Base-by-base conservation (phyloP, 2,888 invertebrate species). In the Drosophila pegasa region DNA sequence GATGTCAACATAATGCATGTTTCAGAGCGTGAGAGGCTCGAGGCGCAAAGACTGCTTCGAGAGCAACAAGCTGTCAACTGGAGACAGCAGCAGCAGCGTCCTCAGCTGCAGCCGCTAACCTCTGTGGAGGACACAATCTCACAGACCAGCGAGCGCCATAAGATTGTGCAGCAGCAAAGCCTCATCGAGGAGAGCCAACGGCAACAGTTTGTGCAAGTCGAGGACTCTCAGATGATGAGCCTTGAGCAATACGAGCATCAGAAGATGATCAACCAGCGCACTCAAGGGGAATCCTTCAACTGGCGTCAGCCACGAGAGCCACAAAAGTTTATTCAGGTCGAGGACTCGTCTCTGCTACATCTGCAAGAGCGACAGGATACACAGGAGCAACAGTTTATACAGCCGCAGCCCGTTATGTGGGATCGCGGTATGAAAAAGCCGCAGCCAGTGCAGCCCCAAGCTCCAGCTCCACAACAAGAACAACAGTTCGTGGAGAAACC, bases 371-470 rank as follows among this genome's bases (percentile, higher is more conserved):
- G 85, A 59, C 69, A 91, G 79, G 75, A 90, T 0, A 89, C 90
- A 33, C 89, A 91, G n/a, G 72, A 88, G 20, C 78, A 85, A 3
- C 81, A 85, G 22, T 68, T 90, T 12, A 74, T 88, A 41, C 88
- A 91, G 64, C 89, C 89, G n/a, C 72, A 90, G 85, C 87, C 91
- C 0, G 84, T 89, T 1, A 79, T 86, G 74, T 93, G 93, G 92
- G 92, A 92, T 27, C 90, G 91, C 14, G 93, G 92, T 2, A 91
- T 89, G 58, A 91, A 90, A 58, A 89, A 88, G 45, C 87, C 88
- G 0, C 62, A 87, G 27, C 78, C 75, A 20, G 59, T 61, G 1
- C 64, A 68, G 20, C 63, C 73, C 0, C 75, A 81, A 35, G 45
- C 54, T 3, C 65, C 72, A 20, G 8, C 20, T 18, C 66, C 65